phyloP scores from a whole-genome alignment of 2,113 vertebrate genomes.

The Xyrauchen texanus region DNA sequence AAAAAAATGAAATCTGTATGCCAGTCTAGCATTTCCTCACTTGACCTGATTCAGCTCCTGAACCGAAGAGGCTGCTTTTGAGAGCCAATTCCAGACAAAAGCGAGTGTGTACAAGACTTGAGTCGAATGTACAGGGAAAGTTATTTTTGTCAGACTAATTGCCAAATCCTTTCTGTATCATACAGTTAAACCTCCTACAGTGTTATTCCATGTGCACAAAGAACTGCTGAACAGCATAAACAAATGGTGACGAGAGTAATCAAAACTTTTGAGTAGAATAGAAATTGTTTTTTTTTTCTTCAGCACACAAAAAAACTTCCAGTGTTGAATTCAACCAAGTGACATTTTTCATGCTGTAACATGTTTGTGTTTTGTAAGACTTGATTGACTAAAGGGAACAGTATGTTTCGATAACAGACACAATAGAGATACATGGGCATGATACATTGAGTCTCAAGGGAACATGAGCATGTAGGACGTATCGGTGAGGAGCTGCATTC shows the following conservation, averaged over 20 bases:
- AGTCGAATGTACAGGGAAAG: neutral
- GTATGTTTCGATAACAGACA: conserved; percentile 10
- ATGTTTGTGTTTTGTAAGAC: conserved; percentile 23
- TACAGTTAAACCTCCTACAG: neutral
- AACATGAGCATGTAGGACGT: conserved; percentile 21
- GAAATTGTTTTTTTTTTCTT: too few relatives aligned
- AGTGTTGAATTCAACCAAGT: neutral
- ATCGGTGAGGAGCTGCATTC: neutral
- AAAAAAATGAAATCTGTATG: neutral
- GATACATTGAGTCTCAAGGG: neutral
- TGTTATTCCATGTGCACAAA: neutral
- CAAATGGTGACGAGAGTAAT: neutral
- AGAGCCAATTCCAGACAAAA: neutral
- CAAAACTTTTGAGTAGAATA: neutral
- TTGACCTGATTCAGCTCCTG: conserved; percentile 18
- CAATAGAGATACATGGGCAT: conserved; percentile 10
- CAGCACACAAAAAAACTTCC: too few relatives aligned
- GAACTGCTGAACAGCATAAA: neutral
- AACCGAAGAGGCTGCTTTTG: neutral
- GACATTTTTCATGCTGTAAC: conserved; percentile 25
- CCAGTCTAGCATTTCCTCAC: conserved; percentile 17
- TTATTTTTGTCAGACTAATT: conserved; percentile 1
- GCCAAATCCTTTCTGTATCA: neutral
- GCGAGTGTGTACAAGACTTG: neutral
- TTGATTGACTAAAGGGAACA: conserved; percentile 1